Evolutionary conservation across 30 jellyfish, hydroid and myxozoan genomes (phyloP).

Genomic region (Cassiopea xamachana): DNA sequence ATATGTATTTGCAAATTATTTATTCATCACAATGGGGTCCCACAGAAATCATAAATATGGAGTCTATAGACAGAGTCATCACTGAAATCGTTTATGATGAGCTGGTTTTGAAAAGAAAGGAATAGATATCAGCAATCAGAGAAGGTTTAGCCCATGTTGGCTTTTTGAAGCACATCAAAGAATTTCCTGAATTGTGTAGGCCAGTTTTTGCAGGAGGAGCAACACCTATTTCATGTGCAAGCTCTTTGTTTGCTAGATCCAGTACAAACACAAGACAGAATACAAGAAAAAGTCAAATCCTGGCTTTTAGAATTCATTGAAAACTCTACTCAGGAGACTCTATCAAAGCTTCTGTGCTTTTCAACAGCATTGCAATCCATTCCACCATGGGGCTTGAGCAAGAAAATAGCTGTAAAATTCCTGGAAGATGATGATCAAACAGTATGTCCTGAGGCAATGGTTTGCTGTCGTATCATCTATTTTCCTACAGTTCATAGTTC

Average conservation of each 20-base stretch:
- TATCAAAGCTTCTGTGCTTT: conserved; percentile 18
- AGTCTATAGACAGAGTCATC: background rate
- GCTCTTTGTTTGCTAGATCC: background rate
- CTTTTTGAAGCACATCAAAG: background rate
- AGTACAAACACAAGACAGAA: background rate
- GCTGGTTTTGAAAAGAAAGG: conserved; percentile 3
- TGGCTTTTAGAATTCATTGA: background rate
- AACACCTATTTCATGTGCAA: background rate
- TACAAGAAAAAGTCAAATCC: background rate
- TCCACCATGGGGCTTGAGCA: conserved; percentile 11
- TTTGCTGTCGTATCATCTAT: background rate
- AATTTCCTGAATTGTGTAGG: conserved; percentile 2
- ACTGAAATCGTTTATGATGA: conserved; percentile 24
- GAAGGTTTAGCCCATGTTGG: conserved; percentile 20
- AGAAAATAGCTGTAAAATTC: background rate
- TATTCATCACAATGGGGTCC: conserved; percentile 47
- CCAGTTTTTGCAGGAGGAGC: conserved; percentile 22
- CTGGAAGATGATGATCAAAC: conserved; percentile 5
- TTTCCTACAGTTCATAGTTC: background rate
- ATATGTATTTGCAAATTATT: no score
- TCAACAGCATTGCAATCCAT: conserved; percentile 7
- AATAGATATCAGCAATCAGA: background rate
- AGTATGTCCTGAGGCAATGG: background rate
- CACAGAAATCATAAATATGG: conserved; percentile 18
- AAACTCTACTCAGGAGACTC: background rate